Evolutionary conservation across 2,888 invertebrate species (phyloP).

Genomic region (Nebria salina): DNA sequence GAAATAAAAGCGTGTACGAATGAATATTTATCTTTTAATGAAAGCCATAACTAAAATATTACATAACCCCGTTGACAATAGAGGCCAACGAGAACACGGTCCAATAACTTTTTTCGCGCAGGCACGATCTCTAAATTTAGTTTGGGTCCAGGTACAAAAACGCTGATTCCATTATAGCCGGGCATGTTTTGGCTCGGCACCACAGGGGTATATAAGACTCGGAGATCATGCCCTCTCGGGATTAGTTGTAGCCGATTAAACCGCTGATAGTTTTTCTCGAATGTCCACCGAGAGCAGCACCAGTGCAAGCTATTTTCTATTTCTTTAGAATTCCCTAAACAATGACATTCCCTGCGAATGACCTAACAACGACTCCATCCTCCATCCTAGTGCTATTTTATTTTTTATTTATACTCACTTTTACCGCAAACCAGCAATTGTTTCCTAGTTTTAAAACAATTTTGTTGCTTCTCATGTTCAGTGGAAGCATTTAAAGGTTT

Average conservation of each 20-base stretch:
- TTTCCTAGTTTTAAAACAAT: background rate
- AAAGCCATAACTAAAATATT: background rate
- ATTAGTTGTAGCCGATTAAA: conserved; percentile 46
- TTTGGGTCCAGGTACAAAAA: conserved; percentile 26
- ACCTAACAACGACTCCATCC: conserved; percentile 16
- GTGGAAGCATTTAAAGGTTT: no score
- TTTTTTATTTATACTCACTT: conserved; percentile 7
- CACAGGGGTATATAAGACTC: conserved; percentile 25
- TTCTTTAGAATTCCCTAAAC: conserved; percentile 30
- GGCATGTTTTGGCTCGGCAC: conserved; percentile 28
- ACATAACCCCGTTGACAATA: background rate
- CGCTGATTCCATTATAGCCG: conserved; percentile 31
- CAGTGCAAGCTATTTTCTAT: background rate
- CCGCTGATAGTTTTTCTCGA: conserved; percentile 34
- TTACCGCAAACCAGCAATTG: background rate
- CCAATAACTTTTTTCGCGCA: background rate
- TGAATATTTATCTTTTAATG: background rate
- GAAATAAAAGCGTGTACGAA: background rate
- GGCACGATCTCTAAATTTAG: conserved; percentile 7
- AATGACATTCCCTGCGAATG: conserved; percentile 16
- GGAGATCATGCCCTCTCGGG: conserved; percentile 36
- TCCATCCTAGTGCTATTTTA: background rate
- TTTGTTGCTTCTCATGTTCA: background rate
- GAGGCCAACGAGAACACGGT: background rate
- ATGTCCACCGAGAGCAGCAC: background rate